Evolutionary conservation across 2,113 vertebrate genomes (phyloP).

Genomic region (Willisornis vidua): DNA sequence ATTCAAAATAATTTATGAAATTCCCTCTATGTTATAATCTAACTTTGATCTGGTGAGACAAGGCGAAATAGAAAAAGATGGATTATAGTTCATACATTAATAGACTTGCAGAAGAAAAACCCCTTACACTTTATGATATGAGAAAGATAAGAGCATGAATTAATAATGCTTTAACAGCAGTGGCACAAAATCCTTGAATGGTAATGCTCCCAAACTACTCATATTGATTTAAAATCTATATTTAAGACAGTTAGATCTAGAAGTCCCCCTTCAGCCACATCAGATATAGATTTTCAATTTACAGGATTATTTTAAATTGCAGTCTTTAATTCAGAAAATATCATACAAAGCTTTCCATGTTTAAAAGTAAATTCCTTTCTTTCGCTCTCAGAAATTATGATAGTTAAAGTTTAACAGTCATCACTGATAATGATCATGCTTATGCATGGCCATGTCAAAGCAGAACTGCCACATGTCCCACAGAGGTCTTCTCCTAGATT

Average conservation of each 20-base stretch:
- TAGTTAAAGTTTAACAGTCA: constrained; percentile 4
- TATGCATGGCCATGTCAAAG: background rate
- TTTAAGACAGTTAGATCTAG: constrained; percentile 47
- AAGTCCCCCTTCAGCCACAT: constrained; percentile 32
- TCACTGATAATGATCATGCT: background rate
- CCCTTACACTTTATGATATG: constrained; percentile 35
- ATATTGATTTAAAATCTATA: constrained; percentile 66
- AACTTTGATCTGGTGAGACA: constrained; percentile 53
- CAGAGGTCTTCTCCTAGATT: background rate
- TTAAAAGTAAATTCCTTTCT: constrained; percentile 28
- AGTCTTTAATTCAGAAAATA: constrained; percentile 55
- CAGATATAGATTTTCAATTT: constrained; percentile 68
- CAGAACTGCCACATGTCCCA: background rate
- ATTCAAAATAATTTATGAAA: constrained; percentile 59
- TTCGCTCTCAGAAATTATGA: background rate
- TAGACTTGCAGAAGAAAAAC: background rate
- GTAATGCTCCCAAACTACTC: constrained; percentile 45
- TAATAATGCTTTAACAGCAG: constrained; percentile 54
- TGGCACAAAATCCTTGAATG: constrained; percentile 58
- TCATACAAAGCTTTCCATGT: background rate
- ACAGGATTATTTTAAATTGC: constrained; percentile 28
- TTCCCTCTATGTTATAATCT: constrained; percentile 44
- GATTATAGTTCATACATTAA: constrained; percentile 52
- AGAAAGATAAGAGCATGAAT: constrained; percentile 60
- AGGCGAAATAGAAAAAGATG: constrained; percentile 28